Evolutionary conservation across 2,113 vertebrate genomes (phyloP).

Genomic region (Pelecanus crispus): DNA sequence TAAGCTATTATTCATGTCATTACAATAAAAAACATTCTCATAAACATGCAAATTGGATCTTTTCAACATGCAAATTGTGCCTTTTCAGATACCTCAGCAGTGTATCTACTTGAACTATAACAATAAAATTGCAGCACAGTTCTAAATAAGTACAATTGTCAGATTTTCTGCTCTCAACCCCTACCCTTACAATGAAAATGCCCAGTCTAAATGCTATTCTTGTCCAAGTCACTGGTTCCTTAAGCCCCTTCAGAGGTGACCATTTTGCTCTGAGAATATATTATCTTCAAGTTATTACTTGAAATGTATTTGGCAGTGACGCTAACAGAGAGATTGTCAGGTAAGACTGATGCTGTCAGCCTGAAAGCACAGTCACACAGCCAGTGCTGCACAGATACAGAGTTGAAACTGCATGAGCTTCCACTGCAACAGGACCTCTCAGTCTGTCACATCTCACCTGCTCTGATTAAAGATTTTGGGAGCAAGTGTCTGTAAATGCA

Average conservation of each 20-base stretch:
- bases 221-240: not conserved
- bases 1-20: constrained; percentile 19
- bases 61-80: constrained; percentile 27
- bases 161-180: not conserved
- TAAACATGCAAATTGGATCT: constrained; percentile 49
- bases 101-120: constrained; percentile 16
- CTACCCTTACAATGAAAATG: not conserved
- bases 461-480: not conserved
- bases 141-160: not conserved
- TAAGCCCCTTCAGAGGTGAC: not conserved
- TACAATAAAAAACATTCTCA: constrained; percentile 4
- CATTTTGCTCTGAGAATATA: not conserved
- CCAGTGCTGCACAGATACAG: not conserved
- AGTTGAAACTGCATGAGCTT: not conserved
- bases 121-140: constrained; percentile 14
- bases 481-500: not conserved
- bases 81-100: constrained; percentile 9
- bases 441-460: not conserved
- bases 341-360: not conserved
- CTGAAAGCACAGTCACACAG: not conserved
- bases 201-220: not conserved
- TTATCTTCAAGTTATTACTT: not conserved
- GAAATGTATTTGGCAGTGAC: not conserved
- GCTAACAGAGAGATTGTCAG: not conserved
- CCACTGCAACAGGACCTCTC: not conserved